Conservation (phyloP, 2,888 invertebrate genomes). For the Seira musarum region DNA sequence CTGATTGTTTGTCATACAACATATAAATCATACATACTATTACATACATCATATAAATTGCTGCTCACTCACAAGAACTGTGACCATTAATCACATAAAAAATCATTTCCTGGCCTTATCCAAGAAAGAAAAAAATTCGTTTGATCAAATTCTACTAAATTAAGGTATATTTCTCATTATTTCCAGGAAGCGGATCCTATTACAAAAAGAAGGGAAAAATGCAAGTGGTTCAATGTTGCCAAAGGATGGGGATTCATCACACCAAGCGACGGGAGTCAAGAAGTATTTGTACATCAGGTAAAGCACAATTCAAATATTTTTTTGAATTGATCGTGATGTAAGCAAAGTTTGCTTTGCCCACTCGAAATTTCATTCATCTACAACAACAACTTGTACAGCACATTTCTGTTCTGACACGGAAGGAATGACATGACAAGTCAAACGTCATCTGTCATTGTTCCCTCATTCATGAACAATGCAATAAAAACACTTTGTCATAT, state of each 20-base stretch:
- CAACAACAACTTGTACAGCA: too few relatives aligned
- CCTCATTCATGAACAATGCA: constrained; percentile 24
- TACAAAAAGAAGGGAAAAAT: constrained; percentile 72
- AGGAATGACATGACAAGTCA: constrained; percentile 58
- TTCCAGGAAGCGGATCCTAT: constrained; percentile 53
- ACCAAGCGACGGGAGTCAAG: constrained; percentile 90
- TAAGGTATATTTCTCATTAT: constrained; percentile 5
- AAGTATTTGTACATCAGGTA: constrained; percentile 96
- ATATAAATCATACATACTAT: neutral
- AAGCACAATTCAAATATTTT: constrained; percentile 58
- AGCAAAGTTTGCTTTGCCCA: constrained; percentile 21
- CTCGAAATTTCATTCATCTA: too few relatives aligned
- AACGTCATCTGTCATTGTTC: constrained; percentile 66
- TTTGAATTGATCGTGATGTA: constrained; percentile 8
- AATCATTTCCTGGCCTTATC: neutral
- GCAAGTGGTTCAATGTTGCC: constrained; percentile 97
- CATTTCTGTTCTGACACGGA: too few relatives aligned
- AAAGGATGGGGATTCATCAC: constrained; percentile 97
- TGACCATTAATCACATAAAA: too few relatives aligned
- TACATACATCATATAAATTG: neutral
- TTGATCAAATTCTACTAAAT: neutral
- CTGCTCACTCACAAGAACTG: neutral
- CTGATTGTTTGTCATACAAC: neutral
- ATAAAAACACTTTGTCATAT: too few relatives aligned
- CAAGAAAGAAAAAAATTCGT: neutral